Conservation (phyloP, 2,113 vertebrate species). For the Lophura nycthemera region DNA sequence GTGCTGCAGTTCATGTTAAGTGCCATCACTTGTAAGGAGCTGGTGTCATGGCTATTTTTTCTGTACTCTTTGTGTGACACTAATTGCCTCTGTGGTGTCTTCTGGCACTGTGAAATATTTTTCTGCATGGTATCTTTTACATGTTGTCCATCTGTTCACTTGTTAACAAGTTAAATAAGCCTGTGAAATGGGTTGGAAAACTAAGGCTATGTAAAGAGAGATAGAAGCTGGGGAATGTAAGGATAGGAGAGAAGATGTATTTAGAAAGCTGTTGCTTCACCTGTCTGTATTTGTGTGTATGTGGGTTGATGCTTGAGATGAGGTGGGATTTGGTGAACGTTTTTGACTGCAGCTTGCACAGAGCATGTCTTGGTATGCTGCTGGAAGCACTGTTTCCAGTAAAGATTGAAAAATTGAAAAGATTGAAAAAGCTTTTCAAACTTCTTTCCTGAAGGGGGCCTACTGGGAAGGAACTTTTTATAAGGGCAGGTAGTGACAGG, state of each 20-base stretch:
- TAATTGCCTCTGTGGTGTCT: not conserved
- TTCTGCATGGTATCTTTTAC: not conserved
- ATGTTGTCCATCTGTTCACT: not conserved
- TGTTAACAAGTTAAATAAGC: not conserved
- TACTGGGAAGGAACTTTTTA: too few species aligned
- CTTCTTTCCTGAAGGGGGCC: too few species aligned
- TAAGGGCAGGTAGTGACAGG: too few species aligned
- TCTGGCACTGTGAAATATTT: not conserved
- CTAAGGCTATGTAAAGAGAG: not conserved
- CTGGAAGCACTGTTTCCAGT: not conserved
- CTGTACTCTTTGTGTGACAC: not conserved
- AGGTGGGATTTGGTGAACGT: not conserved
- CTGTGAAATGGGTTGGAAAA: not conserved
- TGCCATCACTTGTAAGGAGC: not conserved
- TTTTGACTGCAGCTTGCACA: not conserved
- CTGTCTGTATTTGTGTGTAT: accelerated
- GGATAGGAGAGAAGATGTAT: accelerated
- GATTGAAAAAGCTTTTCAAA: not conserved
- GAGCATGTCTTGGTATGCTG: accelerated
- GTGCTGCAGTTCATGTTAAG: not conserved
- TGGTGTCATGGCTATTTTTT: not conserved
- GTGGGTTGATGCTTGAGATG: accelerated
- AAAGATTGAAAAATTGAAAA: not conserved
- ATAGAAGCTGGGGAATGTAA: not conserved
- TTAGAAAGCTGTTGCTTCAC: not conserved